Percentiles rank a stretch among this genome's conserved stretches.
phyloP scores from a whole-genome alignment of 2,113 vertebrate species.

The Coregonus clupeaformis region DNA sequence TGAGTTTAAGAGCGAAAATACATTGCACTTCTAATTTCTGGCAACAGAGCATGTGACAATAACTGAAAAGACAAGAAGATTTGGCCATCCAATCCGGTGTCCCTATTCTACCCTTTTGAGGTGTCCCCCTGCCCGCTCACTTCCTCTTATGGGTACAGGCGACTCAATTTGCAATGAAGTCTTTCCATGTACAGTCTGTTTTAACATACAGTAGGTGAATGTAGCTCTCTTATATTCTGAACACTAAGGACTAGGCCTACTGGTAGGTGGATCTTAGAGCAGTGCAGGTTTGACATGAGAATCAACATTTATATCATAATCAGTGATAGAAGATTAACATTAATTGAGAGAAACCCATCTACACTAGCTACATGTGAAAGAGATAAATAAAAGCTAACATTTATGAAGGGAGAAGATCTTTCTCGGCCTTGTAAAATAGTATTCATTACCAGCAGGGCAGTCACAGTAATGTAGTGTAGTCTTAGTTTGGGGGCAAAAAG shows the following conservation, averaged over 20 bases:
- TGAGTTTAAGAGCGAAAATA: neutral
- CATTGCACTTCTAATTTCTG: constrained; percentile 12
- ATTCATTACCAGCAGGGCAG: neutral
- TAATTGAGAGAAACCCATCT: too few relatives aligned
- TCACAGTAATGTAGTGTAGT: neutral
- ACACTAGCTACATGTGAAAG: neutral
- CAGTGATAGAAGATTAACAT: neutral
- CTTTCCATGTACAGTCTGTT: too few relatives aligned
- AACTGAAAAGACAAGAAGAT: too few relatives aligned
- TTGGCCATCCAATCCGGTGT: too few relatives aligned
- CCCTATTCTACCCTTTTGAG: too few relatives aligned
- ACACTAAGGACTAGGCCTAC: neutral
- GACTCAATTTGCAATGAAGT: too few relatives aligned
- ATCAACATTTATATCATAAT: neutral
- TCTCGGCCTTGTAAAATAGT: constrained; percentile 13
- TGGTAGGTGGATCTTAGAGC: neutral
- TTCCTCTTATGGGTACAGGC: too few relatives aligned
- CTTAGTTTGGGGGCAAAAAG: constrained; percentile 1
- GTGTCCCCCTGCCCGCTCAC: too few relatives aligned
- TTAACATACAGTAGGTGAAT: too few relatives aligned
- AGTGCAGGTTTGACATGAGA: neutral
- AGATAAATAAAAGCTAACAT: neutral
- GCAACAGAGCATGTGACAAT: neutral
- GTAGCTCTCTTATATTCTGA: too few relatives aligned
- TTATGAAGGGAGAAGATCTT: neutral